Conservation (phyloP, 2,113 vertebrate species). For the Bambusicola thoracicus region DNA sequence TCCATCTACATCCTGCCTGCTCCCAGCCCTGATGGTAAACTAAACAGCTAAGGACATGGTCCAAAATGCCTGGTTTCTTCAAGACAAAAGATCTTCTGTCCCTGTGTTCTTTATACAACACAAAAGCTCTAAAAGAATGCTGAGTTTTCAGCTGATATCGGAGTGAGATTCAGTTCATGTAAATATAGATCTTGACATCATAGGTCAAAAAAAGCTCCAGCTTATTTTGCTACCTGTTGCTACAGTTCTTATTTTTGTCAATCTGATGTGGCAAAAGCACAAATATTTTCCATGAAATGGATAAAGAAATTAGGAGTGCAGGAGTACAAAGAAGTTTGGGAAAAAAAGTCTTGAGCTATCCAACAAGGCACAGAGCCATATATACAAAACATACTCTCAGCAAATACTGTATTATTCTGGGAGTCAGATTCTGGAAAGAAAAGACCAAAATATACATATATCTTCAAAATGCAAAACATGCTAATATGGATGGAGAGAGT, state of each 20-base stretch:
- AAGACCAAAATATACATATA: too few relatives aligned
- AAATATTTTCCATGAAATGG: background rate
- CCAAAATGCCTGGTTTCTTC: background rate
- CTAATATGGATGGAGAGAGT: background rate
- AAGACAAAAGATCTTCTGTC: background rate
- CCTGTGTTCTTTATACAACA: background rate
- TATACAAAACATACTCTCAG: background rate
- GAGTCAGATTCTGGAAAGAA: background rate
- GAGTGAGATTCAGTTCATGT: background rate
- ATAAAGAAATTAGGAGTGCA: background rate
- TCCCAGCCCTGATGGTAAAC: background rate
- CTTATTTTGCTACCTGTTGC: background rate
- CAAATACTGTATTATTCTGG: background rate
- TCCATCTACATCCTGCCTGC: background rate
- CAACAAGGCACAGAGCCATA: background rate
- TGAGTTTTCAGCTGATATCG: background rate
- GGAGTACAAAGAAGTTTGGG: background rate
- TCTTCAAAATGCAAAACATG: background rate
- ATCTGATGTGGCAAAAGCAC: background rate
- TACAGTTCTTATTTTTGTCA: background rate
- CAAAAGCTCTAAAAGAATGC: background rate
- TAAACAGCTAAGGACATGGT: background rate
- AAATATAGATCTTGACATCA: background rate
- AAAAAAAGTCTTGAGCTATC: background rate
- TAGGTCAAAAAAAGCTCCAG: background rate